These are phyloP conservation scores for Salvator merianae DNA, from an alignment of 2,113 vertebrate species.

Conservation along the genomic window DNA sequence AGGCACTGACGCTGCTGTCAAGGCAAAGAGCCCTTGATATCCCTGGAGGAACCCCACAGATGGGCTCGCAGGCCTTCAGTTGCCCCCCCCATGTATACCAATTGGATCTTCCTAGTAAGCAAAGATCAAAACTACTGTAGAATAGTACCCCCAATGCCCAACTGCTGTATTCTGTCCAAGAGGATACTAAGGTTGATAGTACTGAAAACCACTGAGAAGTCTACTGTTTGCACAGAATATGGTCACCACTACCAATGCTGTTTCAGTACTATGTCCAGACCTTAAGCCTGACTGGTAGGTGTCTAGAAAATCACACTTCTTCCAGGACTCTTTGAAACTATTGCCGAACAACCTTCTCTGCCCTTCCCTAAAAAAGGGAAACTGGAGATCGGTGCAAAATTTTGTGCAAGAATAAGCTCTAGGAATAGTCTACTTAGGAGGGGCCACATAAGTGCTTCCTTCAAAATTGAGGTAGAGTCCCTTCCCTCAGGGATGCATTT, in stretches of 20 bases:
- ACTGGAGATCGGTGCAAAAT: neutral
- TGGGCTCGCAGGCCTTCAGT: neutral
- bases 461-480: neutral
- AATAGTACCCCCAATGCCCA: neutral
- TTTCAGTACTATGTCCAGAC: neutral
- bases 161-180: neutral
- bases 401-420: neutral
- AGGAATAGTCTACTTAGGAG: neutral
- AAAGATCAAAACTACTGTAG: neutral
- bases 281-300: neutral
- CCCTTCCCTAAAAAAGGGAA: too few relatives aligned
- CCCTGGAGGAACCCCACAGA: neutral
- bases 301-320: neutral
- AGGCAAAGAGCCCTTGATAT: neutral
- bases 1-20: too few relatives aligned
- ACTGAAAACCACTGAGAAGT: neutral
- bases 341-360: neutral
- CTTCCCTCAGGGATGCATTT: too few relatives aligned
- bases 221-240: neutral
- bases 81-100: neutral
- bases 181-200: neutral
- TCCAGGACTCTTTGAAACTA: neutral
- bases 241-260: neutral
- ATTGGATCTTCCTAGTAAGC: neutral
- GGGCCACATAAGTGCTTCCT: neutral